Conservation (phyloP, 1,140 invertebrate genomes). For the Drosophila tropicalis region DNA sequence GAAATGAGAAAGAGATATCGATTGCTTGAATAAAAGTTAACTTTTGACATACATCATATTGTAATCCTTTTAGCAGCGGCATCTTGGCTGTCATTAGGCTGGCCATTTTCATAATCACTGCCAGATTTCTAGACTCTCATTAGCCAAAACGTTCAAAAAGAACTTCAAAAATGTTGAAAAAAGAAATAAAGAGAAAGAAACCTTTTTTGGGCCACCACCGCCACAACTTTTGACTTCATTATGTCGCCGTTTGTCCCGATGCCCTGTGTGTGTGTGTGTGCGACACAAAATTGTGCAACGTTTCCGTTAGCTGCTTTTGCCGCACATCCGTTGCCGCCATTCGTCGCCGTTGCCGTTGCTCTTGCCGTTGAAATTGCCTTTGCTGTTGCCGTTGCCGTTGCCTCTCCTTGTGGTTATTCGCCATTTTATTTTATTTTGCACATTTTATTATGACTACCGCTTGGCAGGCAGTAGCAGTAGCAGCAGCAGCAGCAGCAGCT, state of each 20-base stretch:
- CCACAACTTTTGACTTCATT: slow-evolving; percentile 78
- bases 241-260: slow-evolving; percentile 59
- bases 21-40: no score
- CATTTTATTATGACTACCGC: slow-evolving; percentile 78
- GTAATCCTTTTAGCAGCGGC: not conserved
- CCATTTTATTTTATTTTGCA: slow-evolving; percentile 81
- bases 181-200: slow-evolving; percentile 1
- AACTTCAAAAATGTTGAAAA: slow-evolving; percentile 1
- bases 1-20: no score
- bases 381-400: not conserved
- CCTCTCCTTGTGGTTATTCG: slow-evolving; percentile 57
- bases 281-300: slow-evolving; percentile 79
- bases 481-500: slow-evolving; percentile 25
- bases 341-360: slow-evolving; percentile 20
- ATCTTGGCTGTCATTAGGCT: slow-evolving; percentile 8
- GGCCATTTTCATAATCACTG: slow-evolving; percentile 63
- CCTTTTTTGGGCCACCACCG: slow-evolving; percentile 57
- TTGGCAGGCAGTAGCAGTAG: slow-evolving; percentile 50
- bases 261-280: slow-evolving; percentile 35
- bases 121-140: slow-evolving; percentile 69
- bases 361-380: not conserved
- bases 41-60: slow-evolving; percentile 1
- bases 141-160: slow-evolving; percentile 73
- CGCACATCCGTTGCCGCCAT: slow-evolving; percentile 73
- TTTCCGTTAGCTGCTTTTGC: slow-evolving; percentile 76